Percentiles rank a stretch among this genome's conserved stretches.
Conservation (phyloP, 2,888 invertebrate genomes). For the Drosophila macrothrix region DNA sequence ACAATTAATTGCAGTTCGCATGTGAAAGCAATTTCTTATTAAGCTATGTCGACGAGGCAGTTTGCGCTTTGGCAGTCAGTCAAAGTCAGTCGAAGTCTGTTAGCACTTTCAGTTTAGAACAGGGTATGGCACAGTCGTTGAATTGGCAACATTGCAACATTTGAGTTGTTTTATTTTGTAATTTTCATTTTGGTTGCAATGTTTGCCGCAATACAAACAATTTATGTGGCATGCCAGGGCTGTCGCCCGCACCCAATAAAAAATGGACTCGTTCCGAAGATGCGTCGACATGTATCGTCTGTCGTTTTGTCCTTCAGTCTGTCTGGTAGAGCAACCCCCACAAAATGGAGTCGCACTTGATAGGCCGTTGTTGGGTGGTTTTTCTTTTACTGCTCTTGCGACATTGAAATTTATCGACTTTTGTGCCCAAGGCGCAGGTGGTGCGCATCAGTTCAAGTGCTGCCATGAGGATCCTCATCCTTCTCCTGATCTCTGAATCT, state of each 20-base stretch:
- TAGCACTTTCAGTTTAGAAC: not conserved
- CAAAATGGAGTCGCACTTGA: conserved; percentile 26
- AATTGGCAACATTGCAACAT: not conserved
- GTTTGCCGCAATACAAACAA: conserved; percentile 47
- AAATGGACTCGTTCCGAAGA: conserved; percentile 10
- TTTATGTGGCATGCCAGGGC: conserved; percentile 53
- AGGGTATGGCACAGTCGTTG: conserved; percentile 2
- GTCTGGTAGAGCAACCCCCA: conserved; percentile 41
- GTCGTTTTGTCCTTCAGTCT: conserved; percentile 4
- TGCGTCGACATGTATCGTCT: conserved; percentile 15
- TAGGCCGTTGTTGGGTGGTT: conserved; percentile 25
- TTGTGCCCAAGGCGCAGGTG: conserved; percentile 40
- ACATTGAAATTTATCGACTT: conserved; percentile 74
- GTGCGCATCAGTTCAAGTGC: conserved; percentile 35
- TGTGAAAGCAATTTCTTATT: not conserved
- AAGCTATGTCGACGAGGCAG: not conserved
- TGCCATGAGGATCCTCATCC: conserved; percentile 54
- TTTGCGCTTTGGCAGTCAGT: not conserved
- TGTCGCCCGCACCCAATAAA: conserved; percentile 28
- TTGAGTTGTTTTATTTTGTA: conserved; percentile 17
- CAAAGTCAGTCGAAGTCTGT: not conserved
- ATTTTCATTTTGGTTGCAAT: conserved; percentile 63
- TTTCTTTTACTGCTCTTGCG: conserved; percentile 47
- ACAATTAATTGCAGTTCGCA: not conserved
- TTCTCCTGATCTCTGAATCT: conserved; percentile 51